A percentile compares a stretch with the other conserved stretches of the same genome.
phyloP scores from a whole-genome alignment of 1,140 invertebrate genomes.

The Thereuonema tuberculata region DNA sequence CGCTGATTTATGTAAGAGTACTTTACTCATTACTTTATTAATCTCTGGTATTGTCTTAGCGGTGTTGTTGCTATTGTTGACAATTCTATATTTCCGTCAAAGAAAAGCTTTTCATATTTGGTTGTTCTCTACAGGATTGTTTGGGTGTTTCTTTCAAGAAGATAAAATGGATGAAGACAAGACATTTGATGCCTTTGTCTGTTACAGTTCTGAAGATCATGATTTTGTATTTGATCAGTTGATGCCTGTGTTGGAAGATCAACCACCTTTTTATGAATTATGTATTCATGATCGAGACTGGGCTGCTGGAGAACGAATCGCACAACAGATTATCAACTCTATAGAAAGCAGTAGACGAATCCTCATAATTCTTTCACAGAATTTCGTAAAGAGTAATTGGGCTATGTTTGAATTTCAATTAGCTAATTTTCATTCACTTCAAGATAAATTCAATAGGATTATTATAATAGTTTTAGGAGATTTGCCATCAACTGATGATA shows the following conservation, averaged over 20 bases:
- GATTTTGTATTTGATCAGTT: slow-evolving; percentile 63
- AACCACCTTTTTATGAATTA: slow-evolving; percentile 41
- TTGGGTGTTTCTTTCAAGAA: background rate
- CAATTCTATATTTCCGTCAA: background rate
- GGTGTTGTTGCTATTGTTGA: background rate
- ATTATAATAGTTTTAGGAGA: slow-evolving; percentile 77
- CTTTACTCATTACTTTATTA: background rate
- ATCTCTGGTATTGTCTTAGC: background rate
- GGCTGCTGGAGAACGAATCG: slow-evolving; percentile 10
- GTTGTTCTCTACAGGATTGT: background rate
- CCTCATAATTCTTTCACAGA: slow-evolving; percentile 77
- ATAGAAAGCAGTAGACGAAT: slow-evolving; percentile 78
- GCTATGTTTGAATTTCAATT: slow-evolving; percentile 83
- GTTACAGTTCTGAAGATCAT: slow-evolving; percentile 84
- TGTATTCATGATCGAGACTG: background rate
- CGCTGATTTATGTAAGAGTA: background rate
- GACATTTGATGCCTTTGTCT: slow-evolving; percentile 82
- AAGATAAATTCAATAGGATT: slow-evolving; percentile 53
- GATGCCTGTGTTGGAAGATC: slow-evolving; percentile 29
- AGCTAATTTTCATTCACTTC: slow-evolving; percentile 77
- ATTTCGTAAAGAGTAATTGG: slow-evolving; percentile 89
- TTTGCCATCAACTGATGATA: slow-evolving; percentile 41
- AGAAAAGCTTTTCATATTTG: background rate
- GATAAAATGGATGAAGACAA: slow-evolving; percentile 33
- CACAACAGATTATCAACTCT: slow-evolving; percentile 59